Base-by-base conservation (phyloP, 2,888 invertebrate species). In the Diaprepes abbreviatus region DNA sequence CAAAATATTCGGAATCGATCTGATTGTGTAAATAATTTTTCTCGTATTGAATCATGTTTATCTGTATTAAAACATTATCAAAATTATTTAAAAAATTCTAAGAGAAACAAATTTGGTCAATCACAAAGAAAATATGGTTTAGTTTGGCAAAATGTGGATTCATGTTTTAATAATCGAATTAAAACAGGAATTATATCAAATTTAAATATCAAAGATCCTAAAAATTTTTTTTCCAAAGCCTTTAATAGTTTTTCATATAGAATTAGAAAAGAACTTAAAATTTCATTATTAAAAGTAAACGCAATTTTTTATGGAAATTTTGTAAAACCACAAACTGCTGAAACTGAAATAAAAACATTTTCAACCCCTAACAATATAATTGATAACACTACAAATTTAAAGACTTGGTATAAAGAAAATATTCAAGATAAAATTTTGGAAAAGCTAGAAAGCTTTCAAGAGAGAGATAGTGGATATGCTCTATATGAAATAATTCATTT, bases 401-500 rank as follows among this genome's bases (percentile, higher is more conserved):
- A 40, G 16, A 9, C 17, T 1, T 40, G 40, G 17, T 40, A 40
- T 19, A 17, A 40, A 19, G 10, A 16, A 36, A 43, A 65, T 58
- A 36, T 65, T 36, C 1, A 48, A 48, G 14, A 58, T 24, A 58
- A 45, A 17, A 21, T 65, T 36, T 58, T 65, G 48, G 6, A 9
- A 28, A 28, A 50, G 12, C 9, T 50, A 3, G 35, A 35, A 36
- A 16, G n/a, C n/a, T 66, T 66, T 12, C 38, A 50, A 21, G 66
- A 59, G 31, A 4, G 38, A 1, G 66, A 66, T 40, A 19, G 28
- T n/a, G 66, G 66, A 9, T 66, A 38, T 58, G 52, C 59, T 12
- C 10, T 64, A n/a, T 64, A 28, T 64, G 24, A 64, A 54, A 64
- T 64, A 16, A n/a, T 36, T 21, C 54, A 64, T 17, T 21, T 64